These are phyloP conservation scores for Drosophila dives DNA, from an alignment of 2,888 invertebrate species.

Conservation along the genomic window DNA sequence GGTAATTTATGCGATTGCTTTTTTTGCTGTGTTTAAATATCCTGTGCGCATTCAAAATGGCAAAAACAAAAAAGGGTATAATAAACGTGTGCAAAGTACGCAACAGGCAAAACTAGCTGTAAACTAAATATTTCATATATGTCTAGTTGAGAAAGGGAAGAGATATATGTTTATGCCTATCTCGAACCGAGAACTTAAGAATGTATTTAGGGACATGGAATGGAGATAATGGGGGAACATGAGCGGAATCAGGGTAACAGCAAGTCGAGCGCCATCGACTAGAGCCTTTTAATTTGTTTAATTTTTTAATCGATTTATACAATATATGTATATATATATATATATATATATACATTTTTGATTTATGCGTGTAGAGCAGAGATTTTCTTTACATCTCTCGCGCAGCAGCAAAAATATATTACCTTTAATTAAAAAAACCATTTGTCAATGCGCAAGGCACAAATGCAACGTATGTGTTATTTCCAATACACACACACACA, in stretches of 20 bases:
- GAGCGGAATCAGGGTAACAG: background rate
- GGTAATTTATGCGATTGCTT: background rate
- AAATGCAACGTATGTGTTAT: conserved; percentile 1
- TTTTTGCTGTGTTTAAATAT: background rate
- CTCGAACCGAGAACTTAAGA: background rate
- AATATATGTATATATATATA: background rate
- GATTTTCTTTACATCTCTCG: conserved; percentile 42
- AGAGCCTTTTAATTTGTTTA: background rate
- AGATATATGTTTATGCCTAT: background rate
- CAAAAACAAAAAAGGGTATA: background rate
- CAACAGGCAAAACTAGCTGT: background rate
- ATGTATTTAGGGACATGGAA: background rate
- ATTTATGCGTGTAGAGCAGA: conserved; percentile 14
- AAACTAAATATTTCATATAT: background rate
- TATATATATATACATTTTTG: conserved; percentile 2
- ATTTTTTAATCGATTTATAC: background rate
- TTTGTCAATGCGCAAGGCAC: conserved; percentile 47
- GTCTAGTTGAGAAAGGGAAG: background rate
- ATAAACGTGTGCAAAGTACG: background rate
- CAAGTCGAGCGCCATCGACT: background rate
- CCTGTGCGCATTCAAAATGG: background rate
- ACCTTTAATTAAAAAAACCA: conserved; percentile 67
- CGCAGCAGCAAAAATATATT: conserved; percentile 57
- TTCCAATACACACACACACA: background rate
- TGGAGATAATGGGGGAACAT: too few species aligned